These are phyloP conservation scores for Taenaris catops DNA, from an alignment of 2,888 invertebrate species.

Conservation along the genomic window DNA sequence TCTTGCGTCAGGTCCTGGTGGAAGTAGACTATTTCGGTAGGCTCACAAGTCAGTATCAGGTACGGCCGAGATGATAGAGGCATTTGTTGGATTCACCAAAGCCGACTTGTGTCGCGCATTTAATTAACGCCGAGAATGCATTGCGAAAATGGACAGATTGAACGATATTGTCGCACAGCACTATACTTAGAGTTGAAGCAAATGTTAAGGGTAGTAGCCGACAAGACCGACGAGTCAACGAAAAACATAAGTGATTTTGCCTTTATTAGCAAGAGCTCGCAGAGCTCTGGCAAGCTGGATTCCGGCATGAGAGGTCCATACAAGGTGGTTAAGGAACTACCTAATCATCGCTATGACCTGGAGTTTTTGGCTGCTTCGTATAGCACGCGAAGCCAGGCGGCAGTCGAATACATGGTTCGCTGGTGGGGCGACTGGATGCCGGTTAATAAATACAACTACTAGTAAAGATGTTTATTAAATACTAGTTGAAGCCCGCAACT, in stretches of 20 bases:
- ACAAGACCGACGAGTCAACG: neutral
- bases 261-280: neutral
- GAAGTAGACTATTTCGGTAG: too few species aligned
- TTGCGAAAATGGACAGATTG: neutral
- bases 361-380: neutral
- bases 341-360: slow-evolving; percentile 1
- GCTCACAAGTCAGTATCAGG: too few species aligned
- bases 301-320: slow-evolving; percentile 2
- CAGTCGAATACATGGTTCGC: slow-evolving; percentile 22
- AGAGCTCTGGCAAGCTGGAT: slow-evolving; percentile 3
- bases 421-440: slow-evolving; percentile 24
- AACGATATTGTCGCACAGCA: neutral
- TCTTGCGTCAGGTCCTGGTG: too few species aligned
- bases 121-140: neutral
- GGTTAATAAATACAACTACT: too few species aligned
- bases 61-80: too few species aligned
- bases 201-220: neutral
- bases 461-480: too few species aligned
- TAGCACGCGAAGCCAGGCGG: slow-evolving; percentile 8
- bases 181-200: too few species aligned
- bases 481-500: too few species aligned
- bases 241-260: neutral
- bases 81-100: too few species aligned
- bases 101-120: neutral
- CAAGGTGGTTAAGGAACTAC: neutral